Base-by-base conservation (phyloP, 2,797 vertebrate genomes). In the Accipiter badius region DNA sequence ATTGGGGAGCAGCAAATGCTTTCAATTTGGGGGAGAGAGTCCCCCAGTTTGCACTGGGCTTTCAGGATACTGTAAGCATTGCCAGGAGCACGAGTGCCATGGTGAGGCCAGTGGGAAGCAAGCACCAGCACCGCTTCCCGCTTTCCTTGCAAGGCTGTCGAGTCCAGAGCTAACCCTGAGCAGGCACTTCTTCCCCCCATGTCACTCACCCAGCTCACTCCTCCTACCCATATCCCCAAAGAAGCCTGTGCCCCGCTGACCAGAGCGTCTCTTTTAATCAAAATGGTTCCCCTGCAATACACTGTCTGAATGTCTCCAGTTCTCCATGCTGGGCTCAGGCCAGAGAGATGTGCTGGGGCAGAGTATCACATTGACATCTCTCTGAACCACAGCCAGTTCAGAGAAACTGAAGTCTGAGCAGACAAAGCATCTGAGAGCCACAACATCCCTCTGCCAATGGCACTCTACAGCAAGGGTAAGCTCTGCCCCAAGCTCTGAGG, bases 181-280 rank as follows among this genome's bases (percentile, higher is more conserved):
- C 17, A 47, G 28, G 49, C 73, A 66, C 0, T 0, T 63, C n/a
- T 77, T 52, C 4, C 21, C 22, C 13, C 11, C 0, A 0, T 0
- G 0, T 39, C 40, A 10, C 42, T 94, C 35, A 22, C 31, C 12
- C 62, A 37, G 35, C 42, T 87, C 46, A 21, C n/a, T 87, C 29
- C 49, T 93, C 90, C 88, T 84, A 65, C 24, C 29, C 26, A 4
- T 42, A 72, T 72, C 52, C 58, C 58, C 46, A 61, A 29, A 87
- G 69, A 78, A 86, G 46, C 61, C 62, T 10, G 35, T 74, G 74
- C 54, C 79, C 91, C 0, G 6, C 93, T 89, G 85, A 81, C 58
- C 54, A 82, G 57, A 81, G 46, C 57, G 50, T 55, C 20, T 4
- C 58, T 88, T 95, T 96, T 95, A 86, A 95, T 96, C 92, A 94